Conservation (phyloP, 1,140 invertebrate species). For the Psix sp. region DNA sequence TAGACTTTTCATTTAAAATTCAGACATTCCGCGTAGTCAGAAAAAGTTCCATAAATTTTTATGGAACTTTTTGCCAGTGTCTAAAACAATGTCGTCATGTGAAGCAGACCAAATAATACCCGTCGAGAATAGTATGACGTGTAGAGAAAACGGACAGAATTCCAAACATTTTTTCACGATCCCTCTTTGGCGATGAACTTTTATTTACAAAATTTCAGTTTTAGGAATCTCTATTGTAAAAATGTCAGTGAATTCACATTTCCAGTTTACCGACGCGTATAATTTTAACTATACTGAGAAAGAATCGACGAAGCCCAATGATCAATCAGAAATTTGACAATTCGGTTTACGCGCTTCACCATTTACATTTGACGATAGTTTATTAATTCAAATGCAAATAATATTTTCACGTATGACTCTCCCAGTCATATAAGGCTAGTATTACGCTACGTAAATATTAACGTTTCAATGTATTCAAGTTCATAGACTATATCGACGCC, state of each 20-base stretch:
- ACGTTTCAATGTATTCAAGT: too few relatives aligned
- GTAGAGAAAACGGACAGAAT: conserved; percentile 24
- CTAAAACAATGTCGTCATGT: conserved; percentile 15
- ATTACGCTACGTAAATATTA: too few relatives aligned
- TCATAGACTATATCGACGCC: too few relatives aligned
- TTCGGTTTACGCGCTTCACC: conserved; percentile 44
- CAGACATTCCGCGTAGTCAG: too few relatives aligned
- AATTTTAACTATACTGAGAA: conserved; percentile 26
- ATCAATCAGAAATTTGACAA: conserved; percentile 52
- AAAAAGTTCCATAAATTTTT: too few relatives aligned
- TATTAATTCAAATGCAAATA: conserved; percentile 46
- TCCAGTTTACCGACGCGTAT: conserved; percentile 59
- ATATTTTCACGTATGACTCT: conserved; percentile 30
- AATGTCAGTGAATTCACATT: conserved; percentile 44
- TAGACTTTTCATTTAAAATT: too few relatives aligned
- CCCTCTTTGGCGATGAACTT: conserved; percentile 34
- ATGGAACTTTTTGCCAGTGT: too few relatives aligned
- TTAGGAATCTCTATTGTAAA: conserved; percentile 30
- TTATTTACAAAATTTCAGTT: conserved; percentile 42
- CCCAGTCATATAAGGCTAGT: too few relatives aligned
- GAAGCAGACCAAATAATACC: conserved; percentile 31
- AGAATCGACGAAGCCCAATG: conserved; percentile 50
- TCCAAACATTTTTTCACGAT: conserved; percentile 38
- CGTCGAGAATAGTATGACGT: conserved; percentile 6
- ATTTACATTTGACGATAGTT: conserved; percentile 46